phyloP scores from a whole-genome alignment of 2,113 vertebrate genomes.

The Muntiacus muntjak region DNA sequence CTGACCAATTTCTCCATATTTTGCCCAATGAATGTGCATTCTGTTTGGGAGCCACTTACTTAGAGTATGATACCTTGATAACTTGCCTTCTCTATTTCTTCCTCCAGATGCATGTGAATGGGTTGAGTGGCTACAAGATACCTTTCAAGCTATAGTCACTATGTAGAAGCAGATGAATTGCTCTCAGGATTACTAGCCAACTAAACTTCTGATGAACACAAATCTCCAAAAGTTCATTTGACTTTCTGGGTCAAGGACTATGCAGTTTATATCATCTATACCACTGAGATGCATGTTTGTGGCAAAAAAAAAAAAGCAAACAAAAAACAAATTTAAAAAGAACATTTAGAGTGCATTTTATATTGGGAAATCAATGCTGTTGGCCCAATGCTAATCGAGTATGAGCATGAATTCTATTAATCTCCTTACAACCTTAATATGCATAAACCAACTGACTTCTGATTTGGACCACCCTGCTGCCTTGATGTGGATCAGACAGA shows the following conservation, averaged over 20 bases:
- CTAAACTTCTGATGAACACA: not conserved
- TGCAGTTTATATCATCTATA: not conserved
- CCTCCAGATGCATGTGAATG: not conserved
- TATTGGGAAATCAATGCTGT: not conserved
- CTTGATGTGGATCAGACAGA: not conserved
- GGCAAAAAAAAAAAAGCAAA: not conserved
- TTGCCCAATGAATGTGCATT: not conserved
- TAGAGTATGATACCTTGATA: not conserved
- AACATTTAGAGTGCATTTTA: not conserved
- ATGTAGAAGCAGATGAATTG: not conserved
- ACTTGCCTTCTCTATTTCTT: not conserved
- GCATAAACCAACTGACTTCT: not conserved
- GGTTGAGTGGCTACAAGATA: not conserved
- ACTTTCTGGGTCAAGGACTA: not conserved
- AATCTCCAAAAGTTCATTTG: not conserved
- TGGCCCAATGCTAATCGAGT: not conserved
- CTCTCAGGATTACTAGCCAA: not conserved
- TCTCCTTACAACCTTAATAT: not conserved
- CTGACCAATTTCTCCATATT: not conserved
- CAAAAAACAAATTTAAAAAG: not conserved
- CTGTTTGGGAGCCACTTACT: not conserved
- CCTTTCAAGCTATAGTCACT: not conserved
- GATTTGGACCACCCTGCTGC: not conserved
- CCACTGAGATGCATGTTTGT: not conserved
- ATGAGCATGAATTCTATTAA: not conserved